phyloP scores from a whole-genome alignment of 2,797 vertebrate genomes.

The Anabas testudineus region DNA sequence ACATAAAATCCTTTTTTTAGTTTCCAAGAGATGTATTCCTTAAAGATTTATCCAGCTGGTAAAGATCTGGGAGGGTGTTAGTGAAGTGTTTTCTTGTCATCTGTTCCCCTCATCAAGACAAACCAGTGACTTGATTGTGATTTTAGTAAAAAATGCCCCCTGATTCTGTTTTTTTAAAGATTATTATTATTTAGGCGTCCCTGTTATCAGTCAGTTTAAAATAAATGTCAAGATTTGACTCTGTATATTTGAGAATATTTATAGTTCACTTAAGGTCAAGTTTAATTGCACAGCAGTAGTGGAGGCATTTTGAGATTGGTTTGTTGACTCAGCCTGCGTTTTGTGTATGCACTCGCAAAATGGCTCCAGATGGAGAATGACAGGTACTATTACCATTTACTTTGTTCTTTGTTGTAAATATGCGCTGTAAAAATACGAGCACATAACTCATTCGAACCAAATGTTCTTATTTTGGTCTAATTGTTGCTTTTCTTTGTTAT shows the following conservation, averaged over 20 bases:
- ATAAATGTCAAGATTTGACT: neutral
- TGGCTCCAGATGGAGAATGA: neutral
- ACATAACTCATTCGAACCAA: neutral
- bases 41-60: conserved; percentile 1
- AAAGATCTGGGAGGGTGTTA: neutral
- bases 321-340: neutral
- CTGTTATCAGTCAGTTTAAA: neutral
- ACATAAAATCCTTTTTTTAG: neutral
- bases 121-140: neutral
- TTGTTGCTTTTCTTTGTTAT: neutral
- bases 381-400: neutral
- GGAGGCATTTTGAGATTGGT: neutral
- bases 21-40: neutral
- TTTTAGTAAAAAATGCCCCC: neutral
- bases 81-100: neutral
- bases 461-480: neutral
- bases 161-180: neutral
- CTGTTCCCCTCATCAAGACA: neutral
- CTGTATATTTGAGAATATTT: neutral
- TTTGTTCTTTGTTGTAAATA: neutral
- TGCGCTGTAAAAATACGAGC: neutral
- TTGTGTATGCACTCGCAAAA: neutral
- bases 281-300: neutral
- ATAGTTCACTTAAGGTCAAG: neutral
- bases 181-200: neutral